phyloP scores from a whole-genome alignment of 2,113 vertebrate genomes.

The Centropus bengalensis region DNA sequence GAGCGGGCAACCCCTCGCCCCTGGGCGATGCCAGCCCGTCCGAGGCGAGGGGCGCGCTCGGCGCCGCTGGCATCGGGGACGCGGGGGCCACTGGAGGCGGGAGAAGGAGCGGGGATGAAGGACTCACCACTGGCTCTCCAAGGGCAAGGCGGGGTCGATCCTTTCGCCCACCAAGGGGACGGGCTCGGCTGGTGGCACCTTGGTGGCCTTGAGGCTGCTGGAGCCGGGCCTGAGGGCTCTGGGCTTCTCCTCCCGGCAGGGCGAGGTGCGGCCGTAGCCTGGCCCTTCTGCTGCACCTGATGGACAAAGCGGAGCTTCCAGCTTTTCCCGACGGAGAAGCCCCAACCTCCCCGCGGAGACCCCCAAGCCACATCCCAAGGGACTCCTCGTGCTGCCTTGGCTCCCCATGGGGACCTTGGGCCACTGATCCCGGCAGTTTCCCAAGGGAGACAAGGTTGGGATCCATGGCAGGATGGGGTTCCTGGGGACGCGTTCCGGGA shows the following conservation, averaged over 20 bases:
- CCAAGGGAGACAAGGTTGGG: background rate
- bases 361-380: background rate
- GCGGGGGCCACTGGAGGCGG: background rate
- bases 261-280: slow-evolving; percentile 86
- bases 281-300: slow-evolving; percentile 89
- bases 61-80: fast-evolving
- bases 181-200: slow-evolving; percentile 83
- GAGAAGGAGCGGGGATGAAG: background rate
- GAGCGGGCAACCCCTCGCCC: background rate
- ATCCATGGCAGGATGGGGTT: background rate
- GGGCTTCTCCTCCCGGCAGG: slow-evolving; percentile 87
- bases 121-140: slow-evolving; percentile 98
- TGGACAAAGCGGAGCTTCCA: background rate
- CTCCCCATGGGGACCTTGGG: background rate
- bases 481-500: background rate
- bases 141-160: slow-evolving; percentile 89
- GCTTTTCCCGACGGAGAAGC: background rate
- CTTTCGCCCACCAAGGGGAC: slow-evolving; percentile 86
- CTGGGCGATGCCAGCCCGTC: fast-evolving
- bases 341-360: too few relatives aligned
- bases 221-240: slow-evolving; percentile 85
- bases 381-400: background rate
- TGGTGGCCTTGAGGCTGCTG: slow-evolving; percentile 86
- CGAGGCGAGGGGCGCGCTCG: background rate
- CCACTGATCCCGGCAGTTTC: background rate